Base-by-base conservation (phyloP, 2,113 vertebrate genomes). In the Athene cunicularia region DNA sequence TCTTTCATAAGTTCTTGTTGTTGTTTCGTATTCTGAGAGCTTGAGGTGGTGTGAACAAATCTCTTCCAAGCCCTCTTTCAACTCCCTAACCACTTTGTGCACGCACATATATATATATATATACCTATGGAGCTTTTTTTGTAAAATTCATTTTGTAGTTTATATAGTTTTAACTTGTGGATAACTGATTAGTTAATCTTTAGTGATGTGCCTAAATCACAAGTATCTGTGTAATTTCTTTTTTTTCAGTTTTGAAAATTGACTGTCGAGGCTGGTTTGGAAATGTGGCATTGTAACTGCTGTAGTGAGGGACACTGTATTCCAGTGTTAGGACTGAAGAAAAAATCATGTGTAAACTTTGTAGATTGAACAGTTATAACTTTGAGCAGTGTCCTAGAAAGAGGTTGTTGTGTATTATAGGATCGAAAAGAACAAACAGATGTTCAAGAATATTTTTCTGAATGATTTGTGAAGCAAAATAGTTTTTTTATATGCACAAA, bases 81-180 rank as follows among this genome's bases (percentile, higher is more conserved):
- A 16, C 28, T 71, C 41, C 52, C 9, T 75, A 49, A 62, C 27
- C 9, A 41, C 11, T 8, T 58, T 20, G 2, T 80, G 30, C 21
- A 64, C 72, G 24, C 21, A 64, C 0, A 0, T 3, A 8, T 2
- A 1, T 3, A 2, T 33, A 9, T 35, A 3, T 60, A 28, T 63
- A 72, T 55, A n/a, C 2, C 5, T 28, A 55, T 19, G 14, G 50
- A 86, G 19, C 10, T 80, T 71, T 87, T 5, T n/a, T 35, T 67
- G 18, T 83, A 53, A 80, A 73, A 68, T 47, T n/a, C 33, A 12
- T 62, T 72, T 67, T 59, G 11, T 76, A 49, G 13, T 68, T 86
- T 28, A 5, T 73, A 6, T 64, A 56, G 23, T 45, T 89, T 83
- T 76, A 89, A 47, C 33, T 71, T 68, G 12, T 64, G 28, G 17